Evolutionary conservation across 2,797 vertebrate species (phyloP).

Genomic region (Thripadectes ignobilis): DNA sequence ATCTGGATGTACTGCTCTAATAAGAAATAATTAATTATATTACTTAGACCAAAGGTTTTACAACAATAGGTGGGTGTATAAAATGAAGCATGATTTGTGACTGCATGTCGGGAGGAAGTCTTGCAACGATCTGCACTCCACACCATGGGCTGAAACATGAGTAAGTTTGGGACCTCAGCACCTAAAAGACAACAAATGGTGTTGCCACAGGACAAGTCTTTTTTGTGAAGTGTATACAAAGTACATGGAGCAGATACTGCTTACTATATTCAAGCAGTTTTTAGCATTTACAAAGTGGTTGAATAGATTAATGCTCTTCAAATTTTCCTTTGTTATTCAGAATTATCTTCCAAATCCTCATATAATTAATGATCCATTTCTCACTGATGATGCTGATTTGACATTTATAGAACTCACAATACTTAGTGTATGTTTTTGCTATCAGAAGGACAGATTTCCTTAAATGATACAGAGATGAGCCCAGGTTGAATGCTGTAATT

Average conservation of each 20-base stretch:
- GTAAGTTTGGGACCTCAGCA: background rate
- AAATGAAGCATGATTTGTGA: background rate
- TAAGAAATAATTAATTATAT: background rate
- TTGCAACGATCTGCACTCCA: background rate
- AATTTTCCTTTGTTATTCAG: background rate
- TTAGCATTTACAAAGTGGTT: background rate
- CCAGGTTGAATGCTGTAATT: background rate
- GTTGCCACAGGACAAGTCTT: background rate
- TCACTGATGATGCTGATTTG: background rate
- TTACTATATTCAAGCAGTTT: background rate
- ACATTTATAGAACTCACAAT: background rate
- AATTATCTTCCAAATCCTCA: background rate
- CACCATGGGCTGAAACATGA: background rate
- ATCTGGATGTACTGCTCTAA: background rate
- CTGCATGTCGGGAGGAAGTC: background rate
- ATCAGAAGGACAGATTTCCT: background rate
- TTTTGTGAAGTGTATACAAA: background rate
- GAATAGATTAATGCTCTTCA: background rate
- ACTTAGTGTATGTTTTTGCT: background rate
- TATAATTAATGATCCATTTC: background rate
- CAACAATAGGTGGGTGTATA: background rate
- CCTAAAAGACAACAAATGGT: background rate
- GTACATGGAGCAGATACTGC: background rate
- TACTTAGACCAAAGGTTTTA: conserved; percentile 6
- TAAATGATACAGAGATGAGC: background rate